Evolutionary conservation across 2,797 vertebrate species (phyloP), one percentile per base, ranked within the genome.

Genomic region (Coendou prehensilis): DNA sequence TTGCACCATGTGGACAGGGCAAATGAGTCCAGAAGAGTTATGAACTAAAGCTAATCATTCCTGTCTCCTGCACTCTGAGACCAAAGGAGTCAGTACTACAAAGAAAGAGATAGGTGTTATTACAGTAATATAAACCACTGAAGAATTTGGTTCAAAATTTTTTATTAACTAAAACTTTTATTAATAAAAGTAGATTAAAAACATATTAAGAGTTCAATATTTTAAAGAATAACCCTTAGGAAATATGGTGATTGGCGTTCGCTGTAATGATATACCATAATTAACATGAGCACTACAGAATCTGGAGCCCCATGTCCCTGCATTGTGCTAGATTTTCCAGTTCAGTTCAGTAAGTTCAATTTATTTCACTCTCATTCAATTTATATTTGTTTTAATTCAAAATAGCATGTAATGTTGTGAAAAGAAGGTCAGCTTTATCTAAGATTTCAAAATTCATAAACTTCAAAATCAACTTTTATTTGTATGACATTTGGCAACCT

Each of bases 121-220:
- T 86, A 88, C 2, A 28, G 95, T 28, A 37, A 89, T 45, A 57
- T 75, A 95, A 97, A 87, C 89, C 80, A 97, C 75, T 71, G 14
- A 94, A 94, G 95, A 96, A 92, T 95, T 92, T 87, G 85, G 47
- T 18, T 96, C 63, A 71, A 92, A 96, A 96, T 91, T 98, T 97
- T 96, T 97, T 96, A 98, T 97, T 97, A 97, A 97, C 92, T 98
- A 92, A 93, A 97, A 97, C 93, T 98, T 98, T 97, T 97, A 95
- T 98, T 97, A 97, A 97, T 98, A 98, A 97, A 97, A 97, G 76
- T 95, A 97, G 94, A 97, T 97, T 98, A 95, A 98, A 97, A 97
- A 93, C 94, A 94, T 96, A 97, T 96, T 96, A 97, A 96, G 85
- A 97, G 96, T 97, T 96, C 94, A 96, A 96, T 98, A 98, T 96